A percentile compares a stretch with the other conserved stretches of the same genome.
Evolutionary conservation across 1,140 invertebrate genomes (phyloP).

Genomic region (Ganaspis sp.): DNA sequence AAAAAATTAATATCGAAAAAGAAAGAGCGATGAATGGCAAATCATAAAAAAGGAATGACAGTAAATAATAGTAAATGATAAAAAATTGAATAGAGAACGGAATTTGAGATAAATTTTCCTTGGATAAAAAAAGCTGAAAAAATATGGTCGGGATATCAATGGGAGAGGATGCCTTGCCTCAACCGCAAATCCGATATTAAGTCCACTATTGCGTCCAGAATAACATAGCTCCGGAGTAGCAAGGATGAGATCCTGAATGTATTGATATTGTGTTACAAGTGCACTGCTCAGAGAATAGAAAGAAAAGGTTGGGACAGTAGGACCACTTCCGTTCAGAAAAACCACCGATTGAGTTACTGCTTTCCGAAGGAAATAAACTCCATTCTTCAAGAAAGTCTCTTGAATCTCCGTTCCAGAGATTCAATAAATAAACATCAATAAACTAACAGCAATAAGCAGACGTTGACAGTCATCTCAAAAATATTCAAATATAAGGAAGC

Average conservation of each 20-base stretch:
- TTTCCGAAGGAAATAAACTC: background rate
- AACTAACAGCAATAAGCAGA: too few species aligned
- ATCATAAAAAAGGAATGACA: too few species aligned
- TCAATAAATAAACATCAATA: background rate
- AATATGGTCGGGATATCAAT: slow-evolving; percentile 4
- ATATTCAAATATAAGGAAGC: too few species aligned
- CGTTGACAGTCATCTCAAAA: too few species aligned
- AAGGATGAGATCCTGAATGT: background rate
- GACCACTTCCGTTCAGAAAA: slow-evolving; percentile 23
- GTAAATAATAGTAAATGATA: too few species aligned
- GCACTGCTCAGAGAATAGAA: background rate
- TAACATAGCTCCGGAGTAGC: background rate
- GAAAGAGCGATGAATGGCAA: too few species aligned
- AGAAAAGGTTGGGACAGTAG: background rate
- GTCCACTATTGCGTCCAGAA: slow-evolving; percentile 10
- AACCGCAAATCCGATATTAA: slow-evolving; percentile 24
- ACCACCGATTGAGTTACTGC: slow-evolving; percentile 7
- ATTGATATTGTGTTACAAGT: slow-evolving; percentile 19
- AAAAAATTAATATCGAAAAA: too few species aligned
- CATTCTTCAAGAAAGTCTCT: background rate
- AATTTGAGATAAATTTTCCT: too few species aligned
- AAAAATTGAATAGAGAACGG: too few species aligned
- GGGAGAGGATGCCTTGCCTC: slow-evolving; percentile 5
- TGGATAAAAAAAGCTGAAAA: background rate
- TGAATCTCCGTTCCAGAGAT: background rate